Base-by-base conservation (phyloP, 2,797 vertebrate genomes). In the Odontamblyopus lacepedii region DNA sequence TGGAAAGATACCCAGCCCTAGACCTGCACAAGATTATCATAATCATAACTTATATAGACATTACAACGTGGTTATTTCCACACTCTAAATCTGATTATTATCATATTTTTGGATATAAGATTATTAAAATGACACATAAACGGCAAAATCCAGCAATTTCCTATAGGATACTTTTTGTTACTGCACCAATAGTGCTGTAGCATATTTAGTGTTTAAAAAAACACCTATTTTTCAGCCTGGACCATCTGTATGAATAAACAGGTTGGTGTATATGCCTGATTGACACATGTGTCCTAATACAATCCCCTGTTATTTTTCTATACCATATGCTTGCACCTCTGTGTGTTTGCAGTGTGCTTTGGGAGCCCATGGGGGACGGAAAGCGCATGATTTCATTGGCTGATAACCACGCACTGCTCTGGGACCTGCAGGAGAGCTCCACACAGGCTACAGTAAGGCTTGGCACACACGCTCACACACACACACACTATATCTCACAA, bases 301-400 rank as follows among this genome's bases (percentile, higher is more conserved):
- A 83, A 72, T 62, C 83, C 57, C 80, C 62, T 73, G 71, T 29
- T 44, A 26, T 48, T 75, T 59, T 72, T 73, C 41, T 65, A 57
- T 71, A 65, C 41, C 63, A 48, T 65, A 27, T 73, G 56, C 74
- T 67, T 50, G 60, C 82, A 60, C 72, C 63, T 76, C 38, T 81
- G 67, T 88, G 74, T 76, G 41, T 86, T 89, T 83, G 50, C 93
- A 99, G 98, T 41, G 95, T 98, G 78, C 82, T 94, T 23, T 99
- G 98, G 98, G 98, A 99, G 83, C 98, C 98, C 6, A 95, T 98
- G 94, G 96, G 97, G 59, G 96, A 98, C 0, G 97, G 98, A 66
- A 97, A 95, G 89, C 96, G 93, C 51, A 76, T 98, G 83, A 93
- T 99, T 90, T 96, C 98, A 0, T 85, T 99, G 94, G 96, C 95